Percentiles rank a stretch among this genome's conserved stretches.
phyloP scores from a whole-genome alignment of 2,113 vertebrate species.

The Butorides virescens region DNA sequence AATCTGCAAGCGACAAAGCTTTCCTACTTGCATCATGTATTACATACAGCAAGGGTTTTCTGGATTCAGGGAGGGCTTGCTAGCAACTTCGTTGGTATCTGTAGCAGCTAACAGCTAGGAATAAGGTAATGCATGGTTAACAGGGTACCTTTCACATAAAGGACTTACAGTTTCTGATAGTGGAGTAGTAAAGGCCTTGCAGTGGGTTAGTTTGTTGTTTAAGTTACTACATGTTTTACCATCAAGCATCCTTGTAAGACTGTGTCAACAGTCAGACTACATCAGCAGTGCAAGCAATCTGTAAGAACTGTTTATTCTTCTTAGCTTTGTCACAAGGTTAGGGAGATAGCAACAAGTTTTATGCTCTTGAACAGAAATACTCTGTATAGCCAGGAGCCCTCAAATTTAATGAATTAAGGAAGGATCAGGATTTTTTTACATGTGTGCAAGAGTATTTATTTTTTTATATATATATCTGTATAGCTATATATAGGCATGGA shows the following conservation, averaged over 20 bases:
- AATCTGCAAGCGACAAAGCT: background rate
- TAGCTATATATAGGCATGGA: background rate
- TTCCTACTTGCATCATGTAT: background rate
- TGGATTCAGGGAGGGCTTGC: background rate
- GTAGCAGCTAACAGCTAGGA: background rate
- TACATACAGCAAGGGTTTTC: background rate
- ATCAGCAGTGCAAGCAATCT: background rate
- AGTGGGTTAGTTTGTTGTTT: background rate
- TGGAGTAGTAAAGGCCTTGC: background rate
- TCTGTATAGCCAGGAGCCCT: background rate
- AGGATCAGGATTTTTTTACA: background rate
- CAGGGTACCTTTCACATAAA: background rate
- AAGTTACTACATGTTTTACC: background rate
- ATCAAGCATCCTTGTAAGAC: background rate
- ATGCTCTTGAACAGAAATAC: background rate
- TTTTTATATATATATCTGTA: background rate
- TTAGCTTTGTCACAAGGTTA: background rate
- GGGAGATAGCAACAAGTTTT: background rate
- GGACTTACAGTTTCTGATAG: background rate
- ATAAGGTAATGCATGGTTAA: background rate
- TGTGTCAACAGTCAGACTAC: background rate
- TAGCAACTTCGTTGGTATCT: background rate
- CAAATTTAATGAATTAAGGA: constrained; percentile 11
- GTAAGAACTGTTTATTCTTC: background rate
- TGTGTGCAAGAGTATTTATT: background rate